Percentiles rank a stretch among this genome's conserved stretches.
phyloP scores from a whole-genome alignment of 2,888 invertebrate genomes.

The Onchidella celtica region DNA sequence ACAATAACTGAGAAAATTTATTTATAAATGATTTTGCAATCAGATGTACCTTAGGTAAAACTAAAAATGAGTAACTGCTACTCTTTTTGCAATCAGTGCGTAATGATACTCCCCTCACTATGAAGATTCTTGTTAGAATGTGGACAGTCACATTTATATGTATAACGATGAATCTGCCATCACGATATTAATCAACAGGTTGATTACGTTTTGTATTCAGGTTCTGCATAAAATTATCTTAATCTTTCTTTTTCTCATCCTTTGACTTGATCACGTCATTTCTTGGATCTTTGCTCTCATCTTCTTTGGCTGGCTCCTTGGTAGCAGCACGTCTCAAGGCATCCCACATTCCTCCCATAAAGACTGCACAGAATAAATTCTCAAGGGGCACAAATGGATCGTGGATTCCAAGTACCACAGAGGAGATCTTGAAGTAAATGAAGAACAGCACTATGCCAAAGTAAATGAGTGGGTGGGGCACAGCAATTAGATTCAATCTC shows the following conservation, averaged over 20 bases:
- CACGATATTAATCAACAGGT: too few relatives aligned
- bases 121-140: too few relatives aligned
- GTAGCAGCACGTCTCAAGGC: conserved; percentile 91
- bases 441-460: conserved; percentile 98
- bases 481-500: conserved; percentile 96
- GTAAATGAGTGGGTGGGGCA: conserved; percentile 97
- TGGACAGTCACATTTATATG: too few relatives aligned
- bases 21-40: too few relatives aligned
- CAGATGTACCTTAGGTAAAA: too few relatives aligned
- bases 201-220: too few relatives aligned
- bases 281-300: conserved; percentile 62
- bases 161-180: too few relatives aligned
- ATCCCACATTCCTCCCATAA: conserved; percentile 98
- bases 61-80: too few relatives aligned
- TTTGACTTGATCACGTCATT: conserved; percentile 72
- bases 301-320: conserved; percentile 81
- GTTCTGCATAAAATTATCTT: conserved; percentile 39
- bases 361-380: conserved; percentile 94
- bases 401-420: conserved; percentile 96
- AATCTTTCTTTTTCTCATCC: conserved; percentile 76
- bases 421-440: conserved; percentile 97
- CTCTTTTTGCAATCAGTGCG: too few relatives aligned
- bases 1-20: too few relatives aligned
- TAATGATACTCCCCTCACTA: too few relatives aligned
- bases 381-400: conserved; percentile 99